These are phyloP conservation scores for Drosophila tani DNA, from an alignment of 1,140 invertebrate species.

Conservation along the genomic window DNA sequence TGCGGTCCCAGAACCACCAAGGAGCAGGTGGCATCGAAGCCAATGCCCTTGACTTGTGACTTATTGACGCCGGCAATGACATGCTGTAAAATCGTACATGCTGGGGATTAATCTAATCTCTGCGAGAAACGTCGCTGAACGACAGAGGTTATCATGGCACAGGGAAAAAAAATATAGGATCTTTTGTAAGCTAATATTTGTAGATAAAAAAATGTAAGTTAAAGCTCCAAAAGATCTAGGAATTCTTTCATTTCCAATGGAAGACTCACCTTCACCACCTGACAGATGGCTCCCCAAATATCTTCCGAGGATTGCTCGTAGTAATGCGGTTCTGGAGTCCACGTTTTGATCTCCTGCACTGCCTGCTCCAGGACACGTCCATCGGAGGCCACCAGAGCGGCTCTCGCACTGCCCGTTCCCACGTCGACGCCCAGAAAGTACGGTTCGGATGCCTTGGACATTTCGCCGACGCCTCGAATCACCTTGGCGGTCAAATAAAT, in stretches of 20 bases:
- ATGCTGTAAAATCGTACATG: conserved; percentile 85
- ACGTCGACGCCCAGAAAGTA: conserved; percentile 97
- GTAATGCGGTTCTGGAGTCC: conserved; percentile 90
- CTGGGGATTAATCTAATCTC: conserved; percentile 68
- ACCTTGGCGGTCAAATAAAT: conserved; percentile 75
- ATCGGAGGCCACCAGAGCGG: conserved; percentile 89
- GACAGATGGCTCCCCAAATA: conserved; percentile 91
- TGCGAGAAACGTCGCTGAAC: conserved; percentile 24
- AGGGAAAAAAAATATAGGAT: conserved; percentile 22
- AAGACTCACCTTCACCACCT: conserved; percentile 72
- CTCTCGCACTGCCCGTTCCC: conserved; percentile 95
- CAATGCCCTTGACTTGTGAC: conserved; percentile 91
- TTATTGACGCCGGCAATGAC: conserved; percentile 87
- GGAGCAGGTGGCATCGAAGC: conserved; percentile 98
- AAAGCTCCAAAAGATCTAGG: background rate
- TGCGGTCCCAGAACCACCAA: conserved; percentile 92
- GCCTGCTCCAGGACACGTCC: conserved; percentile 89
- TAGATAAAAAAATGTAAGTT: no score
- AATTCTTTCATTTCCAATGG: accelerated
- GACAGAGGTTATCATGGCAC: conserved; percentile 17
- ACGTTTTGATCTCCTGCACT: conserved; percentile 90
- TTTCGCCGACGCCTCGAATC: conserved; percentile 18
- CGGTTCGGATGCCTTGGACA: conserved; percentile 20
- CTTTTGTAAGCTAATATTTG: background rate
- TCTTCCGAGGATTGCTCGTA: conserved; percentile 97